Evolutionary conservation across 1,140 invertebrate species (phyloP), one percentile per base, ranked within the genome.

Genomic region (Megalonaias nervosa): DNA sequence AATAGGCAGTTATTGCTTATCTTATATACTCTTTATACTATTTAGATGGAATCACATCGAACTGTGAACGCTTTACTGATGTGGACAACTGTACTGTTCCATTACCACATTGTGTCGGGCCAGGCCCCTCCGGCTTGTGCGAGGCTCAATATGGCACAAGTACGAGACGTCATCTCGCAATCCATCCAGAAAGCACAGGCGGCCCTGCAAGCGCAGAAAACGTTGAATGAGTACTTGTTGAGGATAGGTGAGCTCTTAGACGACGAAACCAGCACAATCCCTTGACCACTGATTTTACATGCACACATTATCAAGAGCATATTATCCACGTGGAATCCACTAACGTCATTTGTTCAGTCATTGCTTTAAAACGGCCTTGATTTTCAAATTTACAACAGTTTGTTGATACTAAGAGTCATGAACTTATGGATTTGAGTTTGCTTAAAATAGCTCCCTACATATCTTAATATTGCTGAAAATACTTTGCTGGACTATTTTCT

Each of bases 191-290:
- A 72, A 16, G 76, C 76, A 15, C 64, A 67, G 19, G 31, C 56
- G 31, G 48, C 76, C 11, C 56, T 78, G 4, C 55, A 23, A 14
- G 19, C 19, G n/a, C 38, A 73, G 38, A 78, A 78, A 61, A 48
- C 60, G 31, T 21, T 69, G 38, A 78, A 78, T 64, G 70, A 78
- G 38, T 69, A 74, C 38, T 56, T 78, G 16, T 68, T 64, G 26
- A 57, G 57, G 19, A 77, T 65, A 59, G 75, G 75, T 77, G 23
- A 31, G 69, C 65, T 60, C 26, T 6, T 23, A 69, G 38, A 57
- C 3, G 19, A 55, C 68, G 12, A 21, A 26, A 16, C 12, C 26
- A 21, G 16, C 16, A 23, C 3, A 26, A 31, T 3, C 26, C 26
- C 26, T 31, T 31, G 26, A 31, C 26, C 1, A 31, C 26, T 31